Base-by-base conservation (phyloP, 2,113 vertebrate species). In the Steatornis caripensis region DNA sequence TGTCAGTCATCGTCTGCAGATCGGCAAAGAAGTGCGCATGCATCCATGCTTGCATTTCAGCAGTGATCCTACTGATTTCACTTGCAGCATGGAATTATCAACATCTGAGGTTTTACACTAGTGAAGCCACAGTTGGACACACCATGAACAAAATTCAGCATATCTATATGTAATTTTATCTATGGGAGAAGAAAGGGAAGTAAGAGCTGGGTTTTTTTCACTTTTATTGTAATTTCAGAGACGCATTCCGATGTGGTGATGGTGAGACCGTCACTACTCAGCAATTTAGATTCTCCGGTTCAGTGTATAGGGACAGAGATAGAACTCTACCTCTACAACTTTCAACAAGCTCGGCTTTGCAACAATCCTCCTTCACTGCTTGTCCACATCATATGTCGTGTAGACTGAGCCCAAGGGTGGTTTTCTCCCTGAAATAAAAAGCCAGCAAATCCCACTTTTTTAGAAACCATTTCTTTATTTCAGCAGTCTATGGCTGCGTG, bases 401-500 rank as follows among this genome's bases (percentile, higher is more conserved):
- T 23, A 69, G 45, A 11, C 48, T 39, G 32, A 80, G 39, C 5
- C 20, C 37, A 76, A 49, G 36, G 14, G 49, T 49, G 26, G 2
- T 43, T 79, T 90, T 66, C 55, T 77, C 23, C n/a, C 21, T 85
- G 65, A 62, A 65, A 83, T 27, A 89, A 69, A 68, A 87, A 85
- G 14, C 23, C 61, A 90, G 17, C 0, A 64, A 60, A 85, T 8
- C 4, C 8, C 11, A 32, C 23, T 20, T 65, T 58, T 93, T 62
- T 21, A 51, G 26, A 80, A 83, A 55, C 12, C 0, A 16, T 39
- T 65, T 81, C 12, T 86, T 81, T 62, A 23, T 86, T 93, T 76
- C 48, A 60, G 10, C 18, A 21, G 21, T 11, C 46, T 66, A 10
- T 32, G 36, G 17, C 34, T 48, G 11, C 0, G 0, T 36, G 13